Conservation (phyloP, 2,113 vertebrate species). For the Camelus bactrianus region DNA sequence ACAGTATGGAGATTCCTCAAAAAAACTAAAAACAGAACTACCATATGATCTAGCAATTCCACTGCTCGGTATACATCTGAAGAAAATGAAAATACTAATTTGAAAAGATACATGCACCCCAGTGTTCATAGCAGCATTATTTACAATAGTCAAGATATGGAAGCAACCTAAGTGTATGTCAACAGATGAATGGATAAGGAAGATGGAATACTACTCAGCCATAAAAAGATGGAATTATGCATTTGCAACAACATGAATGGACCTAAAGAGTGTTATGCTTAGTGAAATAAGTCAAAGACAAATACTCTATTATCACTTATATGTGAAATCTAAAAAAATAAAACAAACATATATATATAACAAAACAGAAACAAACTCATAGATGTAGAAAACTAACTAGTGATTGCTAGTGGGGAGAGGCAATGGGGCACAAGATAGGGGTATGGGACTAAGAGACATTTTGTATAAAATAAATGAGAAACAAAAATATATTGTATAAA, state of each 20-base stretch:
- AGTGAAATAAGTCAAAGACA: not conserved
- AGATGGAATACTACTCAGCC: not conserved
- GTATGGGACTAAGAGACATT: not conserved
- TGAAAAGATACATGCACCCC: not conserved
- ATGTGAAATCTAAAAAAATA: not conserved
- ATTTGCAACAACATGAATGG: not conserved
- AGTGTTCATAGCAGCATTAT: not conserved
- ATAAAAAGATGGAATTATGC: not conserved
- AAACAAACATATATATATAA: not conserved
- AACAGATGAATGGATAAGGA: too few relatives aligned
- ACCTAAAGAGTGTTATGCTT: not conserved
- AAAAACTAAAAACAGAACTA: not conserved
- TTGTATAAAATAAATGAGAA: not conserved
- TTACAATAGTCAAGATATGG: too few relatives aligned
- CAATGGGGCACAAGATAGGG: not conserved
- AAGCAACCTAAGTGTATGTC: too few relatives aligned
- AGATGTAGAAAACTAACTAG: not conserved
- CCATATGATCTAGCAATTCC: not conserved
- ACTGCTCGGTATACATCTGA: not conserved
- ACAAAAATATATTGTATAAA: not conserved
- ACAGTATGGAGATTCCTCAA: not conserved
- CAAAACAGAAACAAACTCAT: not conserved
- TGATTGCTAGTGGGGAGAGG: not conserved
- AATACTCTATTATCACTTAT: not conserved
- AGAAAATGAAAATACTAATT: not conserved